Evolutionary conservation across 2,888 invertebrate genomes (phyloP), one percentile per base, ranked within the genome.

Genomic region (Gandaritis pyraliata): DNA sequence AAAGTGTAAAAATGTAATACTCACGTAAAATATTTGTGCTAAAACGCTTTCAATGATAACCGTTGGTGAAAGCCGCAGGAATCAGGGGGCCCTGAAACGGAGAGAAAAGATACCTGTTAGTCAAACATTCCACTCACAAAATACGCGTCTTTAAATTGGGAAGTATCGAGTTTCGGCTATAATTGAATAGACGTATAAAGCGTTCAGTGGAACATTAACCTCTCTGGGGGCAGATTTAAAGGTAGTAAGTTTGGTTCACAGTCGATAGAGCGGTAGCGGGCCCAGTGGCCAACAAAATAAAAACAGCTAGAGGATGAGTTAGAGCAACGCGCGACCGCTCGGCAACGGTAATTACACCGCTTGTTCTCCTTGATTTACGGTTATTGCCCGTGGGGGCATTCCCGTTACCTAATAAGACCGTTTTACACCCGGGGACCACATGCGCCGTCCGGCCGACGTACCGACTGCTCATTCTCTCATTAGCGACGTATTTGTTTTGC

Each of bases 51-150:
- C 96, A 97, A 95, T 98, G 98, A 95, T 98, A 98, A 94, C 98
- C 98, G 95, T 98, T 98, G 95, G 98, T 98, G 94, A 98, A 98
- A 94, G 98, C 98, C 94, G 98, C 97, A 93, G 98, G 98, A 95
- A 98, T 98, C 94, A 98, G 94, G 89, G 98, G 97, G 88, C 97
- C 98, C 98, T 98, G 96, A 73, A 96, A 95, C 87, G 88, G 87
- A 71, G 78, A 77, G 74, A 77, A 65, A 53, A 55, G 50, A 57
- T 57, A 52, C 39, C 39, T 43, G 72, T 79, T 65, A 70, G 49
- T 57, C 38, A 54, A 58, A 61, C 62, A 60, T 45, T 41, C 30
- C 41, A 30, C 41, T 43, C 36, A 63, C 64, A 63, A 59, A 60
- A 60, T 65, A 36, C 62, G 57, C 62, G 64, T 61, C 54, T 58